Evolutionary conservation across 2,113 vertebrate genomes (phyloP).

Genomic region (human (Homo sapiens)): DNA sequence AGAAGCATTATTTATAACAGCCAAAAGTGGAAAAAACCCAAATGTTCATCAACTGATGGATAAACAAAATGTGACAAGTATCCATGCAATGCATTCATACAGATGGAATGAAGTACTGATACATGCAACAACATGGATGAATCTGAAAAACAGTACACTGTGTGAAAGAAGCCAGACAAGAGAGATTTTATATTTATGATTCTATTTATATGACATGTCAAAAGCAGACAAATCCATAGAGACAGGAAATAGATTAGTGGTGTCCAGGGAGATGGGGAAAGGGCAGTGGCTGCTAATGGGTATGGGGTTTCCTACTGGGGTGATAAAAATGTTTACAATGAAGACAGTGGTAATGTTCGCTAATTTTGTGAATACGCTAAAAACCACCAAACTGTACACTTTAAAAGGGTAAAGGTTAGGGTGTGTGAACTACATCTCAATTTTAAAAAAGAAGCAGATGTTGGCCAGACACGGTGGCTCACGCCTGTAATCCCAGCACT

Average conservation of each 20-base stretch:
- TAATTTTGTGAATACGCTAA: not conserved
- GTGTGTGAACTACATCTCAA: not conserved
- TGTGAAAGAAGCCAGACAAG: not conserved
- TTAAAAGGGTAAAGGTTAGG: not conserved
- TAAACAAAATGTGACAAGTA: not conserved
- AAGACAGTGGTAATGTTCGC: not conserved
- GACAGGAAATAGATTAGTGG: not conserved
- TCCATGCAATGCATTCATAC: not conserved
- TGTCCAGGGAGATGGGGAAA: not conserved
- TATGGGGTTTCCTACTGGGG: not conserved
- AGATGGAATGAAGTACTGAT: not conserved
- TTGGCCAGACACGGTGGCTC: no score
- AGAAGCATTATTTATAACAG: not conserved
- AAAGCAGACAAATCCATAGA: not conserved
- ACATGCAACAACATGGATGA: not conserved
- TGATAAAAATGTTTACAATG: not conserved
- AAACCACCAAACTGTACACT: not conserved
- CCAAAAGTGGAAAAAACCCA: not conserved
- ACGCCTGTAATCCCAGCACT: no score
- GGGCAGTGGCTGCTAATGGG: not conserved
- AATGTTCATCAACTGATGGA: not conserved
- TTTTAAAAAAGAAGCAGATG: not conserved
- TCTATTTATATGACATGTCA: not conserved
- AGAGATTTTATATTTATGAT: not conserved
- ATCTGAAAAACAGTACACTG: not conserved